phyloP scores from a whole-genome alignment of 1,140 invertebrate genomes.

The Akabosia matsudoensis region DNA sequence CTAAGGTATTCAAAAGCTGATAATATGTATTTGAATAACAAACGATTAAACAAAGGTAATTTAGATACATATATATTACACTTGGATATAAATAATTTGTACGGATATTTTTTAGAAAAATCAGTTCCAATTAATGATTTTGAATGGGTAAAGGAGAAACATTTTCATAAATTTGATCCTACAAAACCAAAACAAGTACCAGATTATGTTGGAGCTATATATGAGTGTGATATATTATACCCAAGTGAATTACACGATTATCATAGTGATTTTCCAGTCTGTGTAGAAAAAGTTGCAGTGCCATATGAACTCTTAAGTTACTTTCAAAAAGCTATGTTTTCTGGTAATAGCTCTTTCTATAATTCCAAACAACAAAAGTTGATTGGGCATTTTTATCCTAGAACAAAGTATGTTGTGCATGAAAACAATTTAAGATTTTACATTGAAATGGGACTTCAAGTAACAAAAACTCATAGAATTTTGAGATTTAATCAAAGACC shows the following conservation, averaged over 20 bases:
- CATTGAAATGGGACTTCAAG: slow-evolving; percentile 11
- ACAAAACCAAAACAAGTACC: too few relatives aligned
- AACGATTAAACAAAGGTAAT: neutral
- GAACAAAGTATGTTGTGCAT: slow-evolving; percentile 29
- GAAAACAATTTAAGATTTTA: slow-evolving; percentile 16
- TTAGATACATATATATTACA: neutral
- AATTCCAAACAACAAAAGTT: neutral
- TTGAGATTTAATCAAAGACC: slow-evolving; percentile 20
- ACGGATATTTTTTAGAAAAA: neutral
- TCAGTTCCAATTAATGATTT: neutral
- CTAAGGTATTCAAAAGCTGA: neutral
- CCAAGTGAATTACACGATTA: too few relatives aligned
- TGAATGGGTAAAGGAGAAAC: neutral
- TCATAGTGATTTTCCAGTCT: too few relatives aligned
- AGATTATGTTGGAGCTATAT: too few relatives aligned
- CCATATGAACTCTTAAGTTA: too few relatives aligned
- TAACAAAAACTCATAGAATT: slow-evolving; percentile 19
- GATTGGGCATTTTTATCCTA: neutral
- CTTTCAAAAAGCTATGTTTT: too few relatives aligned
- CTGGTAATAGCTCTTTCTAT: too few relatives aligned
- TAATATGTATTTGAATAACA: neutral
- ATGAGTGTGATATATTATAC: too few relatives aligned
- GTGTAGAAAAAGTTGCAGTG: too few relatives aligned
- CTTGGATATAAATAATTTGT: neutral
- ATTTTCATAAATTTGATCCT: neutral